These are phyloP conservation scores for Gymnopithys bicolor DNA, from an alignment of 2,797 vertebrate species.

Conservation along the genomic window DNA sequence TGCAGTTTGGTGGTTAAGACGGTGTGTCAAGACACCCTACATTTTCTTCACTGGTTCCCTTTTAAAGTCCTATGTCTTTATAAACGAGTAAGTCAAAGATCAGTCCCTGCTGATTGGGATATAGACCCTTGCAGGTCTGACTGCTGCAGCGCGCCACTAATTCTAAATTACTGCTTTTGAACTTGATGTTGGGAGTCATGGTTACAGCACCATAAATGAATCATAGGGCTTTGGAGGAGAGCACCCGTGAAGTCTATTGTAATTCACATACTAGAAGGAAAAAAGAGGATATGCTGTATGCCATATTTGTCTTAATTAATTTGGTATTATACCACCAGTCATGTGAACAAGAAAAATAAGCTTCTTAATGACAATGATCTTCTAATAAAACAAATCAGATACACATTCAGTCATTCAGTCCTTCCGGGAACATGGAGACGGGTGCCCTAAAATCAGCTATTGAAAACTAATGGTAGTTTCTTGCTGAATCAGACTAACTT, in stretches of 20 bases:
- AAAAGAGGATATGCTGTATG: not conserved
- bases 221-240: not conserved
- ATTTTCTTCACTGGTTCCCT: not conserved
- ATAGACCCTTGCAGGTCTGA: not conserved
- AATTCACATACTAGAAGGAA: not conserved
- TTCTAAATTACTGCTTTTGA: slow-evolving; percentile 1
- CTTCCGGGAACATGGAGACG: not conserved
- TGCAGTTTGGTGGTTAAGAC: slow-evolving; percentile 10
- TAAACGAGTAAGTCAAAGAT: slow-evolving; percentile 42
- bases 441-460: not conserved
- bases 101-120: not conserved
- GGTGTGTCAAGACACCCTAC: not conserved
- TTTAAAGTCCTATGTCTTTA: not conserved
- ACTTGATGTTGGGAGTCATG: not conserved
- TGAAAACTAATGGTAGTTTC: not conserved
- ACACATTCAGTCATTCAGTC: not conserved
- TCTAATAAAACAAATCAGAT: not conserved
- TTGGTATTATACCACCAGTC: not conserved
- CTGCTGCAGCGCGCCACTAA: not conserved
- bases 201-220: slow-evolving; percentile 1
- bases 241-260: not conserved
- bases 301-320: not conserved
- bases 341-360: not conserved
- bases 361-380: not conserved
- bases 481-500: not conserved